phyloP scores from a whole-genome alignment of 2,888 invertebrate genomes.

The Cylloceria caligata region DNA sequence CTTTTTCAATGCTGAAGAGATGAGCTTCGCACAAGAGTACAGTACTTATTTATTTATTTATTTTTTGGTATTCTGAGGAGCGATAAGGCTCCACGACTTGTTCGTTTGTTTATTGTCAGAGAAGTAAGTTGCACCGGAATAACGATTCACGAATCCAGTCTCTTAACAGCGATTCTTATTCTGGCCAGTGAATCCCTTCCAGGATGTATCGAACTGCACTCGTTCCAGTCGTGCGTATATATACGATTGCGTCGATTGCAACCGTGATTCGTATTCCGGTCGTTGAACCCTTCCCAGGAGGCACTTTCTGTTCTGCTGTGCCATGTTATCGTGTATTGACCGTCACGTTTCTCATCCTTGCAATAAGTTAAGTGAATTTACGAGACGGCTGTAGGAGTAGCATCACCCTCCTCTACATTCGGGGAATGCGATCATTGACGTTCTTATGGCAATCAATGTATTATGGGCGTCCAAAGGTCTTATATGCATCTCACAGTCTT shows the following conservation, averaged over 20 bases:
- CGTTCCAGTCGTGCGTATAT: neutral
- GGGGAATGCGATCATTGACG: slow-evolving; percentile 34
- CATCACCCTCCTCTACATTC: slow-evolving; percentile 14
- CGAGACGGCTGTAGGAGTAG: neutral
- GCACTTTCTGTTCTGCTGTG: neutral
- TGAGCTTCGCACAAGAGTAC: slow-evolving; percentile 1
- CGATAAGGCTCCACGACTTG: neutral
- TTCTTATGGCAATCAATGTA: slow-evolving; percentile 32
- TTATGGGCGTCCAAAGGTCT: slow-evolving; percentile 2
- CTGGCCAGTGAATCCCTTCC: neutral
- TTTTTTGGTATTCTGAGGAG: slow-evolving; percentile 37
- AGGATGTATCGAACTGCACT: neutral
- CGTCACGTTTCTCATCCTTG: slow-evolving; percentile 33
- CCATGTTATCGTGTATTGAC: slow-evolving; percentile 14
- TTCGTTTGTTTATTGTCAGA: slow-evolving; percentile 28
- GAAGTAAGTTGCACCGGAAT: slow-evolving; percentile 3
- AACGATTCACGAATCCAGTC: slow-evolving; percentile 31
- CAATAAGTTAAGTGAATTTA: slow-evolving; percentile 46
- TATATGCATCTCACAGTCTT: slow-evolving; percentile 3
- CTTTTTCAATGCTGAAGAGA: slow-evolving; percentile 13
- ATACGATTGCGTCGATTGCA: neutral
- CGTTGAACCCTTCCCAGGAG: slow-evolving; percentile 33
- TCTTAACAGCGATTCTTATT: slow-evolving; percentile 4
- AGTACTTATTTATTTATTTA: slow-evolving; percentile 8
- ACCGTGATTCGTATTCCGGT: slow-evolving; percentile 22